Conservation (phyloP, 2,113 vertebrate genomes). For the Notechis scutatus region DNA sequence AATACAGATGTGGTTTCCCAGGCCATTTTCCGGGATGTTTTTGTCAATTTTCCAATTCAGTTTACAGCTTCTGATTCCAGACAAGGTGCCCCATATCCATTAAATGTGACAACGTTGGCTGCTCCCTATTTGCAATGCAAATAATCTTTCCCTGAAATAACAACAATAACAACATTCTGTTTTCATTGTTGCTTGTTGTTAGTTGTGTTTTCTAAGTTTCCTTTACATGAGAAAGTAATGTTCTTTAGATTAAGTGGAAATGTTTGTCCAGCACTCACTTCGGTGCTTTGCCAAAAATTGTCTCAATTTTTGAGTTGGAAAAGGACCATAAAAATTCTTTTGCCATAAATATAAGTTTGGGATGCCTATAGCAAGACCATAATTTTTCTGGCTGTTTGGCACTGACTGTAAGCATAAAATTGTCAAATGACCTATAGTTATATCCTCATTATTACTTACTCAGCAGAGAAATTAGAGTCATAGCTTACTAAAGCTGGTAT, state of each 20-base stretch:
- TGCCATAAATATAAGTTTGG: conserved; percentile 43
- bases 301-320: not conserved
- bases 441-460: conserved; percentile 9
- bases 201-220: not conserved
- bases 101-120: not conserved
- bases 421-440: conserved; percentile 38
- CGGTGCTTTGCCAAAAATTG: not conserved
- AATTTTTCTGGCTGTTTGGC: conserved; percentile 49
- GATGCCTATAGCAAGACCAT: conserved; percentile 39
- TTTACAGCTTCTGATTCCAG: not conserved
- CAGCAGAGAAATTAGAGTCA: conserved; percentile 26
- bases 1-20: not conserved
- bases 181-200: not conserved
- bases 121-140: not conserved
- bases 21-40: not conserved
- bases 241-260: not conserved
- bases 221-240: not conserved
- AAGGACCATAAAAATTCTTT: conserved; percentile 22
- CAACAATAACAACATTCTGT: not conserved
- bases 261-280: not conserved
- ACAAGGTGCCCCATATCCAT: not conserved
- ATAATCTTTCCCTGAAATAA: not conserved
- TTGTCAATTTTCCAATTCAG: not conserved
- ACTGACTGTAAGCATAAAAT: conserved; percentile 33
- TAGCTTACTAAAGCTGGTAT: conserved; percentile 28